Evolutionary conservation across 2,113 vertebrate species (phyloP).

Genomic region (Micromys minutus): DNA sequence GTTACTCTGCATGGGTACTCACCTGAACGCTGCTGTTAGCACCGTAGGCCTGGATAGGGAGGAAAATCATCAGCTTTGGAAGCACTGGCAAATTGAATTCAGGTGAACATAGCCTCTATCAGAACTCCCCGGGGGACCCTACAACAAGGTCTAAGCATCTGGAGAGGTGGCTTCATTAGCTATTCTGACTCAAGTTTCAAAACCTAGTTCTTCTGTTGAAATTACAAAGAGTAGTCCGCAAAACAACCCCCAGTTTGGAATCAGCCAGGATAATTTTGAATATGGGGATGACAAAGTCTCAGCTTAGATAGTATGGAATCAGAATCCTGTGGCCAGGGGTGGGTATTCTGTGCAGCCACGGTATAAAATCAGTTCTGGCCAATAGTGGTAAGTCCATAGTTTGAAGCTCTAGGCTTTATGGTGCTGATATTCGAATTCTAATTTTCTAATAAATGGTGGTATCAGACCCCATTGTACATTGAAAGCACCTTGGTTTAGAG

Average conservation of each 20-base stretch:
- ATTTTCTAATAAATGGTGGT: not conserved
- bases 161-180: not conserved
- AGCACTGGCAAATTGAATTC: slow-evolving; percentile 10
- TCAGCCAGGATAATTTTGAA: not conserved
- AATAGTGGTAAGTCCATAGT: not conserved
- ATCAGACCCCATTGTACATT: not conserved
- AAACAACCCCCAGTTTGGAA: not conserved
- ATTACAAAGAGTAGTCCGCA: not conserved
- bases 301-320: not conserved
- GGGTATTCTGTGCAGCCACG: not conserved
- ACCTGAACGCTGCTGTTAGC: not conserved
- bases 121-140: not conserved
- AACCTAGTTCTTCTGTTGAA: not conserved
- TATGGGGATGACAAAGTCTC: not conserved
- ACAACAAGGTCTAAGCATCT: not conserved
- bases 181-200: not conserved
- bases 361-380: not conserved
- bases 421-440: not conserved
- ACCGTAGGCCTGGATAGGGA: slow-evolving; percentile 4
- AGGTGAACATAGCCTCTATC: not conserved
- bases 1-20: not conserved
- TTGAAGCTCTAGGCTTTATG: not conserved
- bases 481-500: not conserved
- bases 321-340: not conserved
- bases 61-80: slow-evolving; percentile 19